These are phyloP conservation scores for Seira ritae DNA, from an alignment of 2,888 invertebrate genomes.

Conservation along the genomic window DNA sequence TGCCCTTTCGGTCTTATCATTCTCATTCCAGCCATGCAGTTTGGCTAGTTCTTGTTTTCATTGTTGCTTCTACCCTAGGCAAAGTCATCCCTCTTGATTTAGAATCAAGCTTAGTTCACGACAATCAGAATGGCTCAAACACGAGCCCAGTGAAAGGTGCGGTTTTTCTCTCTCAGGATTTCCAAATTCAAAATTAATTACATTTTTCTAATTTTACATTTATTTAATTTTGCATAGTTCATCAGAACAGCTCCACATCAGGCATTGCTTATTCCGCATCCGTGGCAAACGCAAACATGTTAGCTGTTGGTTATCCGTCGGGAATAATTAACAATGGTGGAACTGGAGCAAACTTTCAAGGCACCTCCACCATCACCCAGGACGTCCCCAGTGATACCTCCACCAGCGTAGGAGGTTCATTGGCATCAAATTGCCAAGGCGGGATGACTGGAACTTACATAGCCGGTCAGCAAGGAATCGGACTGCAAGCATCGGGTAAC, in stretches of 20 bases:
- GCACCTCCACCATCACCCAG: slow-evolving; percentile 22
- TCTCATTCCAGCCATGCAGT: too few relatives aligned
- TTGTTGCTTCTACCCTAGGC: too few relatives aligned
- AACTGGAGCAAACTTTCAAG: slow-evolving; percentile 24
- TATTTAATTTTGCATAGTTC: slow-evolving; percentile 17
- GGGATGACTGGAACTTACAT: slow-evolving; percentile 32
- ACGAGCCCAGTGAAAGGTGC: too few relatives aligned
- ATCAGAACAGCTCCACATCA: slow-evolving; percentile 25
- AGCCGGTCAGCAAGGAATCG: slow-evolving; percentile 24
- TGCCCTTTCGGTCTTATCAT: too few relatives aligned
- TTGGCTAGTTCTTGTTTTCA: too few relatives aligned
- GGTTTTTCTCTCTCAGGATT: too few relatives aligned
- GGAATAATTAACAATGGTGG: slow-evolving; percentile 46
- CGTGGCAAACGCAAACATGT: slow-evolving; percentile 10
- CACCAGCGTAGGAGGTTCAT: slow-evolving; percentile 19
- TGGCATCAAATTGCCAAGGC: slow-evolving; percentile 35
- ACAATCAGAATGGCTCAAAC: too few relatives aligned
- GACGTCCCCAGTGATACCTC: slow-evolving; percentile 29
- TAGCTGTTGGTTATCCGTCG: slow-evolving; percentile 34
- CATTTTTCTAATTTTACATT: too few relatives aligned
- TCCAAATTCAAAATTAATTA: too few relatives aligned
- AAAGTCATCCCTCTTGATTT: too few relatives aligned
- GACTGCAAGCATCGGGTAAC: slow-evolving; percentile 26
- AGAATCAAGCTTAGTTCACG: too few relatives aligned
- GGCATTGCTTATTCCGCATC: slow-evolving; percentile 24